phyloP scores from a whole-genome alignment of 2,797 vertebrate species.

The Neosalanx taihuensis region DNA sequence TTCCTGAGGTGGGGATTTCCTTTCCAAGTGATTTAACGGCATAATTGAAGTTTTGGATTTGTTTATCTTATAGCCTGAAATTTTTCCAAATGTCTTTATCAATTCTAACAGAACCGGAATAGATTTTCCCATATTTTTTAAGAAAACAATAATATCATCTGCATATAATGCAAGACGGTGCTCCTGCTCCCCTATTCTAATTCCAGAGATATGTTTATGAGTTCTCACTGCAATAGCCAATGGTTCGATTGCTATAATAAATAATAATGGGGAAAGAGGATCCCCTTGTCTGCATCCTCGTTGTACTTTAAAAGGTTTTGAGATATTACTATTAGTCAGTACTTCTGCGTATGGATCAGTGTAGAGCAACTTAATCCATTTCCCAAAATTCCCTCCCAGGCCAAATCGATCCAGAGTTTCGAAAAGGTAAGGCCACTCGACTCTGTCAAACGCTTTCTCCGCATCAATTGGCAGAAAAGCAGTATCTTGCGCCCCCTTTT shows the following conservation, averaged over 20 bases:
- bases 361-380: constrained; percentile 20
- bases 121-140: background rate
- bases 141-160: background rate
- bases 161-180: constrained; percentile 4
- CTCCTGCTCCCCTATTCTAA: background rate
- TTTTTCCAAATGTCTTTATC: background rate
- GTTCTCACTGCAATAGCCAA: constrained; percentile 18
- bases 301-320: constrained; percentile 18
- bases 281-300: no score
- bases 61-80: constrained; percentile 5
- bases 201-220: background rate
- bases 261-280: constrained; percentile 12
- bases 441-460: constrained; percentile 4
- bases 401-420: constrained; percentile 12
- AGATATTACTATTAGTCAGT: constrained; percentile 6
- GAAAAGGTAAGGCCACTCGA: constrained; percentile 15
- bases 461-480: constrained; percentile 9
- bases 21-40: background rate
- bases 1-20: background rate
- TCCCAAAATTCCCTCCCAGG: constrained; percentile 2
- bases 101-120: background rate
- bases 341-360: constrained; percentile 11
- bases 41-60: background rate
- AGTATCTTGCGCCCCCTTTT: constrained; percentile 11
- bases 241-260: no score